These are phyloP conservation scores for Epinotia brunnichana DNA, from an alignment of 2,888 invertebrate genomes.

Conservation along the genomic window DNA sequence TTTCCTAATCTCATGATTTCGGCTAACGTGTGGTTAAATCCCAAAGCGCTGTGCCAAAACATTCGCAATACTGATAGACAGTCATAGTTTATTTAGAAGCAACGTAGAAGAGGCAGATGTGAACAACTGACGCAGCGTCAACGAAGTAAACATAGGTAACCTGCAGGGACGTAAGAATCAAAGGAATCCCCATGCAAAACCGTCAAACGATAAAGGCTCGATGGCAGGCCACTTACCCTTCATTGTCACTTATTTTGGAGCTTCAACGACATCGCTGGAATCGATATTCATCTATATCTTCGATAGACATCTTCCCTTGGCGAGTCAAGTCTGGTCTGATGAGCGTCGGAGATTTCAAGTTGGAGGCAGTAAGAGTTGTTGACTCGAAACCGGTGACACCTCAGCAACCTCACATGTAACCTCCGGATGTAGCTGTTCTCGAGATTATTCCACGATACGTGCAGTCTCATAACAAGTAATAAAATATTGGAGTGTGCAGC, in stretches of 20 bases:
- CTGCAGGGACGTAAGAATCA: slow-evolving; percentile 31
- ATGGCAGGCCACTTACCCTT: slow-evolving; percentile 65
- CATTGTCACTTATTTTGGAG: slow-evolving; percentile 31
- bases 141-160: slow-evolving; percentile 30
- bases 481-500: not conserved
- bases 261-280: slow-evolving; percentile 37
- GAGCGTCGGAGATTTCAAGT: slow-evolving; percentile 26
- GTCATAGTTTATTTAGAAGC: slow-evolving; percentile 35
- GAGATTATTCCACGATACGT: slow-evolving; percentile 1
- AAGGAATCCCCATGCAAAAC: slow-evolving; percentile 43
- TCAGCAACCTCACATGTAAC: slow-evolving; percentile 4
- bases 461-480: slow-evolving; percentile 11
- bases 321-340: slow-evolving; percentile 13
- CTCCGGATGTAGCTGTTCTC: not conserved
- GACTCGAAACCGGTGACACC: slow-evolving; percentile 16
- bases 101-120: slow-evolving; percentile 40
- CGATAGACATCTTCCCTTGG: slow-evolving; percentile 33
- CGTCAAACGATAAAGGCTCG: slow-evolving; percentile 51
- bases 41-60: slow-evolving; percentile 25
- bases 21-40: slow-evolving; percentile 16
- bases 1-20: slow-evolving; percentile 2
- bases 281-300: slow-evolving; percentile 30
- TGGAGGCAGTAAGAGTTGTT: slow-evolving; percentile 25
- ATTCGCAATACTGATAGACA: slow-evolving; percentile 17
- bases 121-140: slow-evolving; percentile 38